These are phyloP conservation scores for Protula sp. DNA, from an alignment of 2,888 invertebrate genomes.

Conservation along the genomic window DNA sequence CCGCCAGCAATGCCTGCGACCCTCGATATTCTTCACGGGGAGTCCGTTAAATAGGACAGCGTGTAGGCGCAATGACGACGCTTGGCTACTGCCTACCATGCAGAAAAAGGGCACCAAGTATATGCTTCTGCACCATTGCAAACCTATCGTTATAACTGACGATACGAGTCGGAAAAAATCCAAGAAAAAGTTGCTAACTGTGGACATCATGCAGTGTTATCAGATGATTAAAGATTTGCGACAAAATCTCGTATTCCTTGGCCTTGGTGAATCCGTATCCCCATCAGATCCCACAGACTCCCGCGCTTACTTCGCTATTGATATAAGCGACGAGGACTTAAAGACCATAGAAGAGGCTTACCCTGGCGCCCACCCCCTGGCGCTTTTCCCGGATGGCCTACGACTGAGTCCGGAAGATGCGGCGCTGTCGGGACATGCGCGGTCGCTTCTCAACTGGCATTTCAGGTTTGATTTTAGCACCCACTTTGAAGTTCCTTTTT, in stretches of 20 bases:
- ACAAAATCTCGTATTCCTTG: neutral
- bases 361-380: neutral
- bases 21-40: neutral
- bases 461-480: too few species aligned
- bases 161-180: neutral
- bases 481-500: too few species aligned
- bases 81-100: neutral
- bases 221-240: neutral
- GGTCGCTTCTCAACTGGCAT: constrained; percentile 53
- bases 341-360: neutral
- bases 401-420: constrained; percentile 27
- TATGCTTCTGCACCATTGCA: neutral
- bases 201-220: neutral
- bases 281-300: neutral
- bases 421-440: constrained; percentile 50
- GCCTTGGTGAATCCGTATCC: neutral
- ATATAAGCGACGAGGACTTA: neutral
- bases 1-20: neutral
- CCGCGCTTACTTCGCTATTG: neutral
- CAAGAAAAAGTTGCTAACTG: neutral
- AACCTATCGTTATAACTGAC: neutral
- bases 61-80: neutral
- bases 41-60: neutral
- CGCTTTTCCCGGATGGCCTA: neutral
- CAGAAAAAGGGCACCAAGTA: neutral